phyloP scores from a whole-genome alignment of 2,888 invertebrate species.

The Hemicrepidius hirtus region DNA sequence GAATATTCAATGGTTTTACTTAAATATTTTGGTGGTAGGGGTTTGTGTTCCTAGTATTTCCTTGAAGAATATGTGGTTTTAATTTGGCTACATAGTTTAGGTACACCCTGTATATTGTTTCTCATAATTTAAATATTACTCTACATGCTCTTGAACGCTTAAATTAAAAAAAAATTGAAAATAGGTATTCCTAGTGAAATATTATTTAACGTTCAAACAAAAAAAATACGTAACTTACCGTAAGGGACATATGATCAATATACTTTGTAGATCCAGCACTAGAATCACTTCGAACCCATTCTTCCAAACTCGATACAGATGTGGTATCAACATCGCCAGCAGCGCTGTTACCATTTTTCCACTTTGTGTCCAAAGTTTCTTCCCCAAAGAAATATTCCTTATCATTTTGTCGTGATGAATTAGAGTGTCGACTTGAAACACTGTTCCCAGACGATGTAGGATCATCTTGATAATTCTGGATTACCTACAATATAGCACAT shows the following conservation, averaged over 20 bases:
- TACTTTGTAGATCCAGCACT: constrained; percentile 68
- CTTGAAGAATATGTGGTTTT: too few species aligned
- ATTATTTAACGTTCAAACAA: not conserved
- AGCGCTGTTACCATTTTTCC: constrained; percentile 60
- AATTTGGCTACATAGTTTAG: too few species aligned
- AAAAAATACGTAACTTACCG: constrained; percentile 60
- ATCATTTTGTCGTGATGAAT: constrained; percentile 63
- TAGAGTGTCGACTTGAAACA: constrained; percentile 64
- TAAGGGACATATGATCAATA: constrained; percentile 67
- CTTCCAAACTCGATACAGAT: constrained; percentile 69
- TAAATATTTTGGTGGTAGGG: too few species aligned
- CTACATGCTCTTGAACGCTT: too few species aligned
- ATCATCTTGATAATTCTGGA: constrained; percentile 77
- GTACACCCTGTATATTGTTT: too few species aligned
- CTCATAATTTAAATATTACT: too few species aligned
- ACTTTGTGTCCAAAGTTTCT: constrained; percentile 67
- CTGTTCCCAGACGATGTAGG: constrained; percentile 68
- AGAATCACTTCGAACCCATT: constrained; percentile 67
- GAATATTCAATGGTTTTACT: too few species aligned
- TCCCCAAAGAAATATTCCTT: constrained; percentile 68
- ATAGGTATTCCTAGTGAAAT: too few species aligned
- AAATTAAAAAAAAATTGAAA: too few species aligned
- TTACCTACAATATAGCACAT: constrained; percentile 74
- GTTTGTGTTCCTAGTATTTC: too few species aligned
- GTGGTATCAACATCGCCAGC: constrained; percentile 64